Base-by-base conservation (phyloP, 2,797 vertebrate species). In the Lepilemur septentrionalis region DNA sequence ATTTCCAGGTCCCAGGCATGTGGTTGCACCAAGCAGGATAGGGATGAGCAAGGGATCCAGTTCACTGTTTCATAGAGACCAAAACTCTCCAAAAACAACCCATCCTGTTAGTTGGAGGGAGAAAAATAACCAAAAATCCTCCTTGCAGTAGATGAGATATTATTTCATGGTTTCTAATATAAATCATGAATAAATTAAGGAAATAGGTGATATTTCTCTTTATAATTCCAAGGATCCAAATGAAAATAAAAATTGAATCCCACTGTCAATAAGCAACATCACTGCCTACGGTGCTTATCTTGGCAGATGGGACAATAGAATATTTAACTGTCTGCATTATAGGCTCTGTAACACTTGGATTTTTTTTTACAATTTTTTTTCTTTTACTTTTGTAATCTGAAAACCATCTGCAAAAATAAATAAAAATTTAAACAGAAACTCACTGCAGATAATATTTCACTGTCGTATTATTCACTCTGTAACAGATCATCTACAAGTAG, bases 311-410 rank as follows among this genome's bases (percentile, higher is more conserved):
- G 14, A 61, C 63, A 67, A 70, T 48, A 23, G 23, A 89, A 50
- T 95, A 67, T 63, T 95, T 75, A 35, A 70, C 23, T 65, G 22
- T 95, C 65, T 65, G 18, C 5, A 5, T 50, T 59, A 38, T 20
- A 57, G 38, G 43, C 32, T 86, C 79, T 96, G 4, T 70, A 82
- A 52, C 23, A 30, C 32, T 73, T 93, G 32, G 2, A 32, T 63
- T 48, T 80, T n/a, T 91, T 61, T 52, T 3, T 61, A 30, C 5
- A 20, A 43, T 43, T 38, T 61, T 55, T 13, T 52, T 65, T 84
- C 43, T 73, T 91, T 93, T 75, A 84, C 8, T 91, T 91, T 80
- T 50, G n/a, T 86, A 91, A 89, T 59, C 46, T 73, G 61, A 65
- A 55, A 70, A 84, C 82, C 52, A 93, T 15, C 23, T 41, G 2